phyloP scores from a whole-genome alignment of 2,888 invertebrate genomes.

The Microchrysa polita region DNA sequence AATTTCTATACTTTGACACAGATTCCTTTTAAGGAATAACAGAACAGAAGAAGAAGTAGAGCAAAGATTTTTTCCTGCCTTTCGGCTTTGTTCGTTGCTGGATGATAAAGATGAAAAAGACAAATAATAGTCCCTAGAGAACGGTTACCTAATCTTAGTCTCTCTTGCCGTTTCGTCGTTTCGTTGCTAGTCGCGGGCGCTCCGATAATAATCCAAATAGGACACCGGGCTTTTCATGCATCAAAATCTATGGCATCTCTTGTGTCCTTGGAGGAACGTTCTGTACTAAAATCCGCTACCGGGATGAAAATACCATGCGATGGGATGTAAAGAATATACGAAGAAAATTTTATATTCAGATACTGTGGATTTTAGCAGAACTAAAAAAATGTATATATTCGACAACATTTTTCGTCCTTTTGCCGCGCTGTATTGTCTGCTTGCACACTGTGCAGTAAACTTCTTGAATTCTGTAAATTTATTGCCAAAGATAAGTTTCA shows the following conservation, averaged over 20 bases:
- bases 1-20: slow-evolving; percentile 10
- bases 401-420: slow-evolving; percentile 17
- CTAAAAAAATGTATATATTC: not conserved
- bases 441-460: slow-evolving; percentile 25
- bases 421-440: slow-evolving; percentile 31
- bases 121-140: not conserved
- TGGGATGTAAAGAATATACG: slow-evolving; percentile 25
- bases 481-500: slow-evolving; percentile 42
- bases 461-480: slow-evolving; percentile 36
- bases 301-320: not conserved
- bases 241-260: slow-evolving; percentile 15
- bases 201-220: slow-evolving; percentile 4
- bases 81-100: not conserved
- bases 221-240: slow-evolving; percentile 8
- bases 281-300: not conserved
- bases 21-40: not conserved
- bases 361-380: slow-evolving; percentile 30
- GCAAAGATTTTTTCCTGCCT: not conserved
- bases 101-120: slow-evolving; percentile 5
- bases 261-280: not conserved
- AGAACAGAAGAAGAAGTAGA: slow-evolving; percentile 5
- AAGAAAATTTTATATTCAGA: slow-evolving; percentile 28
- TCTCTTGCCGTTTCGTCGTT: not conserved
- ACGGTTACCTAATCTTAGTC: slow-evolving; percentile 6
- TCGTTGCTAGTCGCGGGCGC: not conserved